A percentile compares a stretch with the other conserved stretches of the same genome.
phyloP scores from a whole-genome alignment of 2,113 vertebrate genomes.

The Dolichallabes microphthalmus region DNA sequence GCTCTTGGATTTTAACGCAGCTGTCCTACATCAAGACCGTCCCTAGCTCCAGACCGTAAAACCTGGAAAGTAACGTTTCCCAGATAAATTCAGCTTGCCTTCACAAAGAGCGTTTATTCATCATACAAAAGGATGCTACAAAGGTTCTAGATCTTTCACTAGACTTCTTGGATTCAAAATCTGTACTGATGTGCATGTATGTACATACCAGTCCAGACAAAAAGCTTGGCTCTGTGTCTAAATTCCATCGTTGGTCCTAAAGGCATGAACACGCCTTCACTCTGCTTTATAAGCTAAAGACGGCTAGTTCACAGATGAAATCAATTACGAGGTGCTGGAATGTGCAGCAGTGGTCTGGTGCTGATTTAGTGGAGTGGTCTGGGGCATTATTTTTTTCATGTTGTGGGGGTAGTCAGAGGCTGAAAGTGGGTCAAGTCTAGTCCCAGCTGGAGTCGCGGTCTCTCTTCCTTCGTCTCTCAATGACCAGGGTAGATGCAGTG shows the following conservation, averaged over 20 bases:
- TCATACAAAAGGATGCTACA: background rate
- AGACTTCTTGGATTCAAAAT: background rate
- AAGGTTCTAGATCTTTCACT: background rate
- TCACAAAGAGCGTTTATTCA: background rate
- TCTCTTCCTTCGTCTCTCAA: constrained; percentile 54
- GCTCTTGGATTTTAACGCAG: background rate
- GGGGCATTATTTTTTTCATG: background rate
- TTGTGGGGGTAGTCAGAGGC: constrained; percentile 49
- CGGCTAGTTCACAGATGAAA: constrained; percentile 66
- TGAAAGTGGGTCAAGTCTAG: constrained; percentile 58
- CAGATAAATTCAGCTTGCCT: background rate
- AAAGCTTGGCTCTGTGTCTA: constrained; percentile 15
- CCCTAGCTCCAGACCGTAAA: background rate
- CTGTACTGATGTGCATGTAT: constrained; percentile 34
- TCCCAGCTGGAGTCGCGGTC: constrained; percentile 63
- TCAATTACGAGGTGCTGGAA: constrained; percentile 77
- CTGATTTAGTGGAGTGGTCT: constrained; percentile 63
- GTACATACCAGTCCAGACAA: constrained; percentile 5
- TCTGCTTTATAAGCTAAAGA: constrained; percentile 53
- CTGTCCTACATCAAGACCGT: constrained; percentile 27
- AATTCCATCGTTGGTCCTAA: constrained; percentile 42
- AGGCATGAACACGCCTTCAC: constrained; percentile 37
- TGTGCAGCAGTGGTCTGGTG: constrained; percentile 70
- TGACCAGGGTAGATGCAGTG: constrained; percentile 44
- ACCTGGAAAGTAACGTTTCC: background rate